Evolutionary conservation across 1,140 invertebrate genomes (phyloP).

Genomic region (Leptinotarsa undecemlineata): DNA sequence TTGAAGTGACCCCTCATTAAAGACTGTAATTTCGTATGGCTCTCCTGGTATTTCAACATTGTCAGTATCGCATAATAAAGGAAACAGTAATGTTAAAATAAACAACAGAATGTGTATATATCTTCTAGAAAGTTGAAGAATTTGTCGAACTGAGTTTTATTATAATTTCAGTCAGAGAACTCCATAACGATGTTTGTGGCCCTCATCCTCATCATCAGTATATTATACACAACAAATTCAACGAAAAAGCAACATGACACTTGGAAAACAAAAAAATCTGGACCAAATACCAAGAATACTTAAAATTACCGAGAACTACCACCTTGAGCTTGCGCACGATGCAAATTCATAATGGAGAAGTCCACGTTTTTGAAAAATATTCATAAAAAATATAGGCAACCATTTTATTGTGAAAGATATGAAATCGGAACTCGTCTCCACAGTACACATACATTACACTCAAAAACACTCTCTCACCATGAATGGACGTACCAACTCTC

Average conservation of each 20-base stretch:
- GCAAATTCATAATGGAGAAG: neutral
- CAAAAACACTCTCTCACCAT: neutral
- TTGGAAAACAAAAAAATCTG: neutral
- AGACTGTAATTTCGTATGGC: neutral
- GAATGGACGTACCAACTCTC: neutral
- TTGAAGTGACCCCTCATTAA: neutral
- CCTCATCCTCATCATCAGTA: neutral
- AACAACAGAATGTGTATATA: neutral
- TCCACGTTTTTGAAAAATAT: neutral
- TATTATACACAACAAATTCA: neutral
- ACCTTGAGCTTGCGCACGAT: neutral
- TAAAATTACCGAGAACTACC: neutral
- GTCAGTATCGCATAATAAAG: neutral
- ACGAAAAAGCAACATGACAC: neutral
- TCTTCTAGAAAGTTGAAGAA: neutral
- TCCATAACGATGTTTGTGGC: neutral
- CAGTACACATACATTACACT: neutral
- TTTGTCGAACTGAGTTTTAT: neutral
- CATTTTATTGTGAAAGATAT: no score
- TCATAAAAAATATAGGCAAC: neutral
- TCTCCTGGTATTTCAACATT: neutral
- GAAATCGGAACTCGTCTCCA: neutral
- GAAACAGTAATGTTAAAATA: neutral
- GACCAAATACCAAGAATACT: neutral
- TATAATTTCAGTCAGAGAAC: neutral